Evolutionary conservation across 92 coral and sea anemone species (phyloP).

Genomic region (Galaxea fascicularis): DNA sequence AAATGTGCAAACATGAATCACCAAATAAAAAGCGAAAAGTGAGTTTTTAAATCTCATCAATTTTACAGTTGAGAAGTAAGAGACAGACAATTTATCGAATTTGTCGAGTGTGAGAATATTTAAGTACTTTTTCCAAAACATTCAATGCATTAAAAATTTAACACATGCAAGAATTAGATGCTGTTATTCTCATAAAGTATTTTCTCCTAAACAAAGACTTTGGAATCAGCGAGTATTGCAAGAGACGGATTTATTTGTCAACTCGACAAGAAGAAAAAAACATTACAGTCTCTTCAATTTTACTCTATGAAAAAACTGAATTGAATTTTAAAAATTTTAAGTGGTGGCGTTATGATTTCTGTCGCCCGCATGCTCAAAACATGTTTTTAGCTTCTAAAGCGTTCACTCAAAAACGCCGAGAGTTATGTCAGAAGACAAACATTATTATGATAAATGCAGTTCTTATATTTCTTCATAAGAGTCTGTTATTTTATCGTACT

Average conservation of each 20-base stretch:
- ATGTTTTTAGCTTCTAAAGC: neutral
- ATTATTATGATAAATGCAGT: neutral
- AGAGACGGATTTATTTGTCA: neutral
- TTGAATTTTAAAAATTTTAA: slow-evolving; percentile 2
- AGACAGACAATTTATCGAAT: slow-evolving; percentile 2
- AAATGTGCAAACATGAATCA: neutral
- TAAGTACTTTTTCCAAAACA: slow-evolving; percentile 44
- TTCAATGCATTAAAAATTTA: slow-evolving; percentile 50
- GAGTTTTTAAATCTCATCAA: neutral
- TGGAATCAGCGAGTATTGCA: neutral
- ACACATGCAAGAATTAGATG: slow-evolving; percentile 32
- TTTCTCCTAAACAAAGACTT: slow-evolving; percentile 19
- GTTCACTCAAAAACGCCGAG: neutral
- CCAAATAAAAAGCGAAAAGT: neutral
- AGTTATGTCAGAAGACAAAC: slow-evolving; percentile 13
- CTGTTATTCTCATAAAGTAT: slow-evolving; percentile 14
- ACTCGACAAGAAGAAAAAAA: neutral
- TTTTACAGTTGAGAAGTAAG: neutral
- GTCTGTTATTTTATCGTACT: slow-evolving; percentile 19
- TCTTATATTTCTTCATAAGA: slow-evolving; percentile 21
- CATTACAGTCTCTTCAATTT: neutral
- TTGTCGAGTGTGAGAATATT: slow-evolving; percentile 20
- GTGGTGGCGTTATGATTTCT: neutral
- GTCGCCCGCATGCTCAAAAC: neutral
- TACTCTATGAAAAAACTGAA: neutral